These are phyloP conservation scores for Platichthys stellatus DNA, from an alignment of 2,113 vertebrate species.

Conservation along the genomic window DNA sequence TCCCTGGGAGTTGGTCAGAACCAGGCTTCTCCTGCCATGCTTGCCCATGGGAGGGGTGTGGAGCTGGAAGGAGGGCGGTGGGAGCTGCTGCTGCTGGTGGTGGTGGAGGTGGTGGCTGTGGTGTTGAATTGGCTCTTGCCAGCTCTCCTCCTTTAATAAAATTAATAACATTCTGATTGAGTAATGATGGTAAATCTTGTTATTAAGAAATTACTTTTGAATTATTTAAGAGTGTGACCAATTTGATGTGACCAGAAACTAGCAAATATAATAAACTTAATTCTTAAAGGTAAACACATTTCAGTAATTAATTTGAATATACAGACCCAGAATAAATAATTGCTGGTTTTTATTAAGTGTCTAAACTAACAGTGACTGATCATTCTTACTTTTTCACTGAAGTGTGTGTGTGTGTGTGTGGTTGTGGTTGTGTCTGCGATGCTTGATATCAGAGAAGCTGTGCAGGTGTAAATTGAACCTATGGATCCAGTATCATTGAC, in stretches of 20 bases:
- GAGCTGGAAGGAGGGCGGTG: conserved; percentile 77
- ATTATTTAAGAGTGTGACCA: neutral
- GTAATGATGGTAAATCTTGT: neutral
- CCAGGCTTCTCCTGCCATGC: conserved; percentile 65
- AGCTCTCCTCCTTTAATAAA: conserved; percentile 57
- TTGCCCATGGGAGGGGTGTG: conserved; percentile 78
- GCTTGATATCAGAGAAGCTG: conserved; percentile 46
- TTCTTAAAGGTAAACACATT: neutral
- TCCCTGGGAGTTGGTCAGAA: conserved; percentile 56
- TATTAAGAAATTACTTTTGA: neutral
- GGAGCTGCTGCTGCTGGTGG: conserved; percentile 44
- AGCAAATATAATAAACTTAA: neutral
- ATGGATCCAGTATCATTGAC: conserved; percentile 68
- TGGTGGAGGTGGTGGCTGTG: conserved; percentile 41
- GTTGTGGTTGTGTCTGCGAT: neutral
- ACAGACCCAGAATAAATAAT: no score
- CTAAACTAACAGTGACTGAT: neutral
- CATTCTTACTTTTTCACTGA: neutral
- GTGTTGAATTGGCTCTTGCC: conserved; percentile 57
- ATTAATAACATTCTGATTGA: neutral
- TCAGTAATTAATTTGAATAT: neutral
- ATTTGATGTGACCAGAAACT: neutral
- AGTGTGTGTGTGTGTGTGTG: neutral
- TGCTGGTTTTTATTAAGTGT: no score
- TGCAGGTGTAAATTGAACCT: conserved; percentile 68